Evolutionary conservation across 2,888 invertebrate species (phyloP), one percentile per base, ranked within the genome.

Genomic region (Helobdella robusta): DNA sequence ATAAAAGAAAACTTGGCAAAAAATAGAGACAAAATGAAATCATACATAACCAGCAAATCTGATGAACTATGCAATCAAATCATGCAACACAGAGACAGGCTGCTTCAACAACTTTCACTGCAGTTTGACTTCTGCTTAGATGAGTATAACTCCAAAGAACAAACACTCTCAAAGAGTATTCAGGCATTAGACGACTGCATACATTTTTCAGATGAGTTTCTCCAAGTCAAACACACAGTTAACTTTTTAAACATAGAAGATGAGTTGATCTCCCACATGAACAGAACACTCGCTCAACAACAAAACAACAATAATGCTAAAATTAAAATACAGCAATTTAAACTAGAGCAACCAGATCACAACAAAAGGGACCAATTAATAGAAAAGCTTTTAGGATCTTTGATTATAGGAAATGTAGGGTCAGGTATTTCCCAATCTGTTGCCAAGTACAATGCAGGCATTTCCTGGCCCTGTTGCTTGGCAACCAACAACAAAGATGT

Each of bases 261-360:
- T 18, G 56, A 56, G 15, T 56, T 56, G 32, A 30, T 28, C 23
- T 25, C 32, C n/a, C 56, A 56, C 15, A 11, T 56, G 5, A 56
- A n/a, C 23, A 25, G 56, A 30, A 18, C n/a, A 28, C 32, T 56
- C 1, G 2, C 28, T n/a, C 25, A 56, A 56, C 11, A 56, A 30
- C n/a, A 28, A 56, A 25, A 56, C 4, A n/a, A 30, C 5, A n/a
- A n/a, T 1, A 28, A n/a, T 56, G 56, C 32, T 30, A n/a, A n/a
- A n/a, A n/a, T n/a, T n/a, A n/a, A n/a, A n/a, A 56, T 56, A 30
- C 56, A 30, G 3, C 56, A 56, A 25, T n/a, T 56, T 56, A 56
- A n/a, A 28, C 56, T 56, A n/a, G 56, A 56, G 32, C 30, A 48
- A 15, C 20, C 32, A 5, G 56, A 56, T n/a, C n/a, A 28, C 11